A percentile compares a stretch with the other conserved stretches of the same genome.
Conservation (phyloP, 2,888 invertebrate species). For the Baccha elongata region DNA sequence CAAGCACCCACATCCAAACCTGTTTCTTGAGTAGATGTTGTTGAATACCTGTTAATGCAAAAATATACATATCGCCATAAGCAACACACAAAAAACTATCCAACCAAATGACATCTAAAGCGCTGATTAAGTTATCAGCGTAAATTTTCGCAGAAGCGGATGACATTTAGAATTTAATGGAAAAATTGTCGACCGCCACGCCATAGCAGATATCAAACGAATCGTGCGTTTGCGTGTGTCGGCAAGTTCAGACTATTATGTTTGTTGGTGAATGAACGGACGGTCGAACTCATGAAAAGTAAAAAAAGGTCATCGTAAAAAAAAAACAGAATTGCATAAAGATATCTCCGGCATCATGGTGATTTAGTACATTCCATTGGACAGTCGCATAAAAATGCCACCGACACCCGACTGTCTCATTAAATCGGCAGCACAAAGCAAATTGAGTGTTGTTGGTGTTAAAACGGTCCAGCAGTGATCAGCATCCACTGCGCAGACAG, state of each 20-base stretch:
- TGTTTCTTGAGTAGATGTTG: not conserved
- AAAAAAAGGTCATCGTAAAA: conserved; percentile 66
- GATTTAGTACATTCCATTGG: conserved; percentile 49
- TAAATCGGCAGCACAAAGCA: conserved; percentile 51
- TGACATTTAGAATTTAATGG: conserved; percentile 64
- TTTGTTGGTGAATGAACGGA: not conserved
- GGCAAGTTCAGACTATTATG: conserved; percentile 53
- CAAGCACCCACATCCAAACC: conserved; percentile 25
- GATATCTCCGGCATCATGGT: conserved; percentile 46
- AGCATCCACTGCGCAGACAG: conserved; percentile 3
- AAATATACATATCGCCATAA: not conserved
- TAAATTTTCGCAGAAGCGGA: conserved; percentile 54
- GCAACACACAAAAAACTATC: not conserved
- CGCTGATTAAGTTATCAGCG: conserved; percentile 67
- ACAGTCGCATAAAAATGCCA: conserved; percentile 70
- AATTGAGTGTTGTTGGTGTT: conserved; percentile 22
- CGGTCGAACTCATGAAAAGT: conserved; percentile 30
- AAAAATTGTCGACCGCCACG: conserved; percentile 57
- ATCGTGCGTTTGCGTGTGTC: conserved; percentile 53
- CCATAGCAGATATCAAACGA: conserved; percentile 3
- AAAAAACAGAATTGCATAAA: conserved; percentile 47
- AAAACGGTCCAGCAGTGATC: conserved; percentile 25
- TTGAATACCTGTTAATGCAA: conserved; percentile 23
- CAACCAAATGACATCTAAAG: conserved; percentile 58
- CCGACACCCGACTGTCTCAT: conserved; percentile 69